These are phyloP conservation scores for Prionace glauca DNA, from an alignment of 2,797 vertebrate species.

Conservation along the genomic window DNA sequence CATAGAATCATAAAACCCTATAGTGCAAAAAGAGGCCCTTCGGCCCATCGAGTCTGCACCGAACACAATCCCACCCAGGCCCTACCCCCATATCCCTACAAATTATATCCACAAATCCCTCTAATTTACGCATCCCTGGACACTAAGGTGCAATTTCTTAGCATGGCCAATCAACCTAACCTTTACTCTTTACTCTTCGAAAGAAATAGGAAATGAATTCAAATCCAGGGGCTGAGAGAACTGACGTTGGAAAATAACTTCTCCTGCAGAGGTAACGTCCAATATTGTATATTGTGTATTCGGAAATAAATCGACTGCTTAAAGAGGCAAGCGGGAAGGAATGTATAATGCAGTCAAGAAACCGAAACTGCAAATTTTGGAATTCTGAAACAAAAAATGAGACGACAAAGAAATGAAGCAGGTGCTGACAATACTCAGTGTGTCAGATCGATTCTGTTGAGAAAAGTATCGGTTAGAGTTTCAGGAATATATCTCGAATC, in stretches of 20 bases:
- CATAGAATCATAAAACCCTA: too few relatives aligned
- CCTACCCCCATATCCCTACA: too few relatives aligned
- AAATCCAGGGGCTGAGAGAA: background rate
- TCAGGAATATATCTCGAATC: background rate
- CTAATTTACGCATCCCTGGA: too few relatives aligned
- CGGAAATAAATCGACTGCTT: background rate
- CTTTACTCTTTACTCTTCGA: background rate
- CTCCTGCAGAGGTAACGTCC: background rate
- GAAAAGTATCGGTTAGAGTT: background rate
- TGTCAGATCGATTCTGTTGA: background rate
- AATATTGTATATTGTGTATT: background rate
- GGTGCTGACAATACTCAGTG: background rate
- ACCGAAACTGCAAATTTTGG: background rate
- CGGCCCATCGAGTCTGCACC: too few relatives aligned
- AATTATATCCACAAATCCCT: too few relatives aligned
- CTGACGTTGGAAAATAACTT: background rate
- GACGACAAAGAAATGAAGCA: too few relatives aligned
- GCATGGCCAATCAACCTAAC: too few relatives aligned
- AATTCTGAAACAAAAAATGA: background rate
- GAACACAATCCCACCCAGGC: too few relatives aligned
- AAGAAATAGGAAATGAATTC: background rate
- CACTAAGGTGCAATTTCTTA: too few relatives aligned
- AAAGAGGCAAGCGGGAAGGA: background rate
- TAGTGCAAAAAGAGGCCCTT: too few relatives aligned
- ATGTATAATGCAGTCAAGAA: background rate